A percentile compares a stretch with the other conserved stretches of the same genome.
Evolutionary conservation across 2,888 invertebrate genomes (phyloP).

Genomic region (Eremobia ochroleuca): DNA sequence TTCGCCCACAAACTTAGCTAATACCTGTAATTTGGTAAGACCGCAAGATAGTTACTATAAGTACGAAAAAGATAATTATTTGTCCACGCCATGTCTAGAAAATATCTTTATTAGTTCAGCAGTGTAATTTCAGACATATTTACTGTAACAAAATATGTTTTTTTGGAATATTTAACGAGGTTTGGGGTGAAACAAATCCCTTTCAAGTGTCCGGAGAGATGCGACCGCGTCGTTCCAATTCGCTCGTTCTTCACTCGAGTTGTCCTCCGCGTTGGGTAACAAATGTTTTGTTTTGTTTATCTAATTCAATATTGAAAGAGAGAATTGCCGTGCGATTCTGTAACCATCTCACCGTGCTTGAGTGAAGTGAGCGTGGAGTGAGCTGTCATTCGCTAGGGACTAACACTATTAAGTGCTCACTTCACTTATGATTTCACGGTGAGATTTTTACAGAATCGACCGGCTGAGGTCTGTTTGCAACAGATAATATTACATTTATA

Average conservation of each 20-base stretch:
- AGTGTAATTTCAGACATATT: constrained; percentile 10
- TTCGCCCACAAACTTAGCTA: constrained; percentile 22
- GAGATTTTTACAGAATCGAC: no score
- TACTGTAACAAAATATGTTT: constrained; percentile 15
- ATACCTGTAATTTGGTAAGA: constrained; percentile 36
- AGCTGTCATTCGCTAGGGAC: no score
- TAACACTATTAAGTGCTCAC: no score
- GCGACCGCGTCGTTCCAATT: constrained; percentile 66
- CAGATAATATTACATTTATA: not conserved
- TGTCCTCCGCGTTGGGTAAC: constrained; percentile 44
- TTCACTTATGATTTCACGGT: no score
- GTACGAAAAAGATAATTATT: constrained; percentile 21
- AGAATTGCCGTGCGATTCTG: no score
- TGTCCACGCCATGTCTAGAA: not conserved
- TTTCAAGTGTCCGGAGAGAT: constrained; percentile 63
- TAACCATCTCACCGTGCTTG: no score
- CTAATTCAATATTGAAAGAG: constrained; percentile 21
- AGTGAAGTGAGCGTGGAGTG: no score
- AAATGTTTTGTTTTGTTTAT: constrained; percentile 54
- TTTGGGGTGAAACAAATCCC: constrained; percentile 50
- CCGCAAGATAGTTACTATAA: constrained; percentile 17
- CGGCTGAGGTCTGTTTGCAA: not conserved
- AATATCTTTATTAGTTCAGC: not conserved
- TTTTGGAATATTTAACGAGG: constrained; percentile 43
- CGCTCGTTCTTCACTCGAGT: constrained; percentile 53